Conservation (phyloP, 2,797 vertebrate genomes). For the Aselliscus stoliczkanus region DNA sequence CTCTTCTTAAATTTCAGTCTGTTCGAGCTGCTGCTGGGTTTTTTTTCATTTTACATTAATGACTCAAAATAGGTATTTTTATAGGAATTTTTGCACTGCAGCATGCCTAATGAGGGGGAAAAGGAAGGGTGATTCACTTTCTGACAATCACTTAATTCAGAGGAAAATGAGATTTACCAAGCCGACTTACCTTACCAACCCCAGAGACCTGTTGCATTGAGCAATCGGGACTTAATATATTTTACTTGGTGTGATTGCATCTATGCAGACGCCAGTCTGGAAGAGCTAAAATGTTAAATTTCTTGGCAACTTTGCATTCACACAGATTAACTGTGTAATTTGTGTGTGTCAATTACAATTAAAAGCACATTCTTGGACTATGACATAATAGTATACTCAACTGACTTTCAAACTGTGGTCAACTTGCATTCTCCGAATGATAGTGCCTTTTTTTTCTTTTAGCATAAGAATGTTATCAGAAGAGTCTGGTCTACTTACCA, state of each 20-base stretch:
- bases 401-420: slow-evolving; percentile 72
- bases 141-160: slow-evolving; percentile 77
- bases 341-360: slow-evolving; percentile 84
- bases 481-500: slow-evolving; percentile 52
- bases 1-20: slow-evolving; percentile 55
- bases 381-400: slow-evolving; percentile 77
- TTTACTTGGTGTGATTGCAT: slow-evolving; percentile 82
- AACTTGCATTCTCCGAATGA: slow-evolving; percentile 62
- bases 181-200: slow-evolving; percentile 75
- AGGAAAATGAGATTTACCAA: slow-evolving; percentile 72
- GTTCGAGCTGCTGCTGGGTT: slow-evolving; percentile 51
- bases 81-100: slow-evolving; percentile 61
- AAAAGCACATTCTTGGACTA: slow-evolving; percentile 82
- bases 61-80: slow-evolving; percentile 73
- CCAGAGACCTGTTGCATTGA: slow-evolving; percentile 77
- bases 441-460: slow-evolving; percentile 42
- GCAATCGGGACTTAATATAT: slow-evolving; percentile 80
- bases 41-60: slow-evolving; percentile 66
- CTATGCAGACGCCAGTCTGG: slow-evolving; percentile 83
- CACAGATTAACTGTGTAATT: slow-evolving; percentile 82
- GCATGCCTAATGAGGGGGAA: slow-evolving; percentile 59
- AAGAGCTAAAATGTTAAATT: slow-evolving; percentile 79
- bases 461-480: slow-evolving; percentile 65
- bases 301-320: slow-evolving; percentile 81
- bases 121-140: slow-evolving; percentile 70